Conservation (phyloP, 1,140 invertebrate genomes). For the Aphelenchoides besseyi region DNA sequence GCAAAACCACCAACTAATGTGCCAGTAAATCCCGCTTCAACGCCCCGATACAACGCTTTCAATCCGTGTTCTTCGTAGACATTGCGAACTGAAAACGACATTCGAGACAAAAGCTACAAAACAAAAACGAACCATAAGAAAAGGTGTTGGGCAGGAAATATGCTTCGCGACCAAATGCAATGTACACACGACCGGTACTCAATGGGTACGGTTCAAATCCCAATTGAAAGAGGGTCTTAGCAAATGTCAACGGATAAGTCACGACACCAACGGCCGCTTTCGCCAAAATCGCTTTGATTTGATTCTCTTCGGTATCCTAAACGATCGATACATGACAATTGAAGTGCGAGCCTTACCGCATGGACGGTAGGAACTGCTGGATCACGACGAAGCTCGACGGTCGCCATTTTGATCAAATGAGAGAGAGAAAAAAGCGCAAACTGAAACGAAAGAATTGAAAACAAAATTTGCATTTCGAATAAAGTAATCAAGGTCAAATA, state of each 20-base stretch:
- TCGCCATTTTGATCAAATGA: neutral
- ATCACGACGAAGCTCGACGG: neutral
- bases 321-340: conserved; percentile 1
- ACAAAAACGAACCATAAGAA: conserved; percentile 42
- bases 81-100: conserved; percentile 36
- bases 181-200: conserved; percentile 42
- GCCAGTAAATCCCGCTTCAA: conserved; percentile 34
- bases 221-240: conserved; percentile 57
- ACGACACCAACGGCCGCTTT: conserved; percentile 38
- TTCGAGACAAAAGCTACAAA: neutral
- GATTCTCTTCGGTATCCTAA: conserved; percentile 22
- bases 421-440: too few species aligned
- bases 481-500: too few species aligned
- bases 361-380: neutral
- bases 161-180: conserved; percentile 50
- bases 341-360: conserved; percentile 14
- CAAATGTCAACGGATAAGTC: conserved; percentile 48
- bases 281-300: conserved; percentile 29
- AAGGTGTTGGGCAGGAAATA: conserved; percentile 59
- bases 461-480: too few species aligned
- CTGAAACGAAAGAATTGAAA: too few species aligned
- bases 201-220: conserved; percentile 59
- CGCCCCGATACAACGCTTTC: conserved; percentile 35
- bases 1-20: conserved; percentile 27
- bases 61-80: conserved; percentile 39